These are phyloP conservation scores for Sinocyclocheilus rhinocerous DNA, from an alignment of 2,113 vertebrate species.

Conservation along the genomic window DNA sequence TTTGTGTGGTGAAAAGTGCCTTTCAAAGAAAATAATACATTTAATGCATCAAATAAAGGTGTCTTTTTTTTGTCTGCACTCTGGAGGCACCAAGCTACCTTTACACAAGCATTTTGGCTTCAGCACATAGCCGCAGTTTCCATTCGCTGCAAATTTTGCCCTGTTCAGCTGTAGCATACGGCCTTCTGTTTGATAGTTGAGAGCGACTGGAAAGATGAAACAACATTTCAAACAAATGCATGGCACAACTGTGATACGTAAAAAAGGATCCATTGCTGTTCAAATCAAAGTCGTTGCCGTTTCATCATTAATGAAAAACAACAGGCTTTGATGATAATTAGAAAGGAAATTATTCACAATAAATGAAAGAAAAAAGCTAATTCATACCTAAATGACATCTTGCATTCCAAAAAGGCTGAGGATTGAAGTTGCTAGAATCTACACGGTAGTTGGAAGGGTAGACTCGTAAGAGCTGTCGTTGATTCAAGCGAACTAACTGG, in stretches of 20 bases:
- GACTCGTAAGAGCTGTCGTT: constrained; percentile 89
- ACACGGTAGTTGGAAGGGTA: constrained; percentile 93
- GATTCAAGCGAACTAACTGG: constrained; percentile 89
- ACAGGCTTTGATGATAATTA: constrained; percentile 25
- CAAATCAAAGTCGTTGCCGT: not conserved
- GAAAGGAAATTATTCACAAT: not conserved
- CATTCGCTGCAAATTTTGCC: constrained; percentile 93
- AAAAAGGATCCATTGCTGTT: constrained; percentile 14
- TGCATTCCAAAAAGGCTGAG: constrained; percentile 93
- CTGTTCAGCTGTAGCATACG: constrained; percentile 91
- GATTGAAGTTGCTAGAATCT: constrained; percentile 96
- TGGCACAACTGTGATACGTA: not conserved
- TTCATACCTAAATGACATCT: constrained; percentile 92
- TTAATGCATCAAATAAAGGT: constrained; percentile 18
- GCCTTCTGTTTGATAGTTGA: constrained; percentile 97
- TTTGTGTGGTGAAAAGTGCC: constrained; percentile 11
- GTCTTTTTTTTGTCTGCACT: not conserved
- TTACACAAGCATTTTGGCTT: constrained; percentile 89
- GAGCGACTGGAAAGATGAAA: constrained; percentile 79
- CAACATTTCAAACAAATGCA: constrained; percentile 16
- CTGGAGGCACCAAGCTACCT: constrained; percentile 59
- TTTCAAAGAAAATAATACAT: not conserved
- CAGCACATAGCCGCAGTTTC: constrained; percentile 92
- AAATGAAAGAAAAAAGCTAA: not conserved
- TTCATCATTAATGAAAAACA: constrained; percentile 23